Percentiles rank a stretch among this genome's conserved stretches.
Evolutionary conservation across 92 coral and sea anemone genomes (phyloP).

Genomic region (Actinostola sp.): DNA sequence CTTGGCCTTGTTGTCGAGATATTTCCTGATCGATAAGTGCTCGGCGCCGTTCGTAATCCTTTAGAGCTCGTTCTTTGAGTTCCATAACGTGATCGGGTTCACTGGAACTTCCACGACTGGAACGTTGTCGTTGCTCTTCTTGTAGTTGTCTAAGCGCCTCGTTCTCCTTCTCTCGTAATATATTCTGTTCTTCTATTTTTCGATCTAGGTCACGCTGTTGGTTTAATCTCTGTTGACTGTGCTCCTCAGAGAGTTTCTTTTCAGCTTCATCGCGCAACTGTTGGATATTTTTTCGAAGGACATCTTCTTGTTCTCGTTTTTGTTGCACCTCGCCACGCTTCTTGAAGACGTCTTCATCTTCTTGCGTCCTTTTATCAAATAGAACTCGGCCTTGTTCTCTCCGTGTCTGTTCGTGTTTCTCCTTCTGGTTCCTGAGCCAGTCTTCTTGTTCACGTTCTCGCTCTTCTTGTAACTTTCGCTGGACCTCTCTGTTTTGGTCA

Average conservation of each 20-base stretch:
- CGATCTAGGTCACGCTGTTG: conserved; percentile 63
- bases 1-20: conserved; percentile 61
- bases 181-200: conserved; percentile 72
- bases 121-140: conserved; percentile 68
- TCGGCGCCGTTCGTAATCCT: conserved; percentile 82
- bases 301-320: conserved; percentile 79
- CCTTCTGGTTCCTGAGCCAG: too few relatives aligned
- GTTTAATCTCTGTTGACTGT: conserved; percentile 58
- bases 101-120: conserved; percentile 39
- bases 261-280: conserved; percentile 20
- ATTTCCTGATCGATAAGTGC: conserved; percentile 79
- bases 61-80: conserved; percentile 78
- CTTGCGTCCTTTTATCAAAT: conserved; percentile 67
- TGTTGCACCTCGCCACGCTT: conserved; percentile 64
- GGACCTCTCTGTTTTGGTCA: conserved; percentile 66
- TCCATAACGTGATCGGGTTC: conserved; percentile 75
- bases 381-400: too few relatives aligned
- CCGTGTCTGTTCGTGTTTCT: too few relatives aligned
- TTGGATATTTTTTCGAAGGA: conserved; percentile 36
- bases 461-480: too few relatives aligned
- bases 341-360: conserved; percentile 70
- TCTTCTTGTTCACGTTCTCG: too few relatives aligned
- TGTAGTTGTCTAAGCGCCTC: conserved; percentile 81
- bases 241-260: conserved; percentile 54
- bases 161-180: conserved; percentile 84